phyloP scores from a whole-genome alignment of 2,113 vertebrate genomes.

The Passer montanus region DNA sequence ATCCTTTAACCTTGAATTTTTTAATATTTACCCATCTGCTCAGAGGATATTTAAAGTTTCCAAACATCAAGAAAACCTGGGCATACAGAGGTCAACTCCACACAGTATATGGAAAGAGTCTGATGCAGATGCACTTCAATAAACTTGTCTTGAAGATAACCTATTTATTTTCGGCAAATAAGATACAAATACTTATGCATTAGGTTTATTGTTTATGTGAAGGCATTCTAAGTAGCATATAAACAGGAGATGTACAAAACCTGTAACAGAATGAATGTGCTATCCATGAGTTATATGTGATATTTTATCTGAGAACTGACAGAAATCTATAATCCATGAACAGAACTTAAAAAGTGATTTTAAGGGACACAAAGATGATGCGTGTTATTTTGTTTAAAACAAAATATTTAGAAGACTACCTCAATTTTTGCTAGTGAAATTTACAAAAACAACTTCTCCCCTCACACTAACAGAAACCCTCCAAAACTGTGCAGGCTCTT shows the following conservation, averaged over 20 bases:
- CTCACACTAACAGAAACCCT: background rate
- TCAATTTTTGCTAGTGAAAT: background rate
- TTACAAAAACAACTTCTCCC: rapidly evolving
- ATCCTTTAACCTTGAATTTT: background rate
- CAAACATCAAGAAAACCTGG: background rate
- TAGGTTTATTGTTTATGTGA: background rate
- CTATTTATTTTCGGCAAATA: background rate
- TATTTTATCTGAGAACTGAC: background rate
- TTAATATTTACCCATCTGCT: background rate
- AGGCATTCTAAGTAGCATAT: background rate
- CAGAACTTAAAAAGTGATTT: background rate
- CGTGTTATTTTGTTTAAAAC: background rate
- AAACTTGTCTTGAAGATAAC: background rate
- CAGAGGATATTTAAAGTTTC: background rate
- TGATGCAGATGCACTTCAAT: background rate
- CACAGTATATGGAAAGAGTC: rapidly evolving
- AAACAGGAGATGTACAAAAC: background rate
- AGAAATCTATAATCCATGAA: background rate
- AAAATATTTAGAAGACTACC: background rate
- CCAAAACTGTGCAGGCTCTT: background rate
- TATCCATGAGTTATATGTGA: background rate
- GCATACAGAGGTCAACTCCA: background rate
- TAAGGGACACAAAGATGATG: background rate
- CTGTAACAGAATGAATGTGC: background rate
- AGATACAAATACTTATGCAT: background rate